phyloP scores from a whole-genome alignment of 2,888 invertebrate genomes.

The Drosophila prostipennis region DNA sequence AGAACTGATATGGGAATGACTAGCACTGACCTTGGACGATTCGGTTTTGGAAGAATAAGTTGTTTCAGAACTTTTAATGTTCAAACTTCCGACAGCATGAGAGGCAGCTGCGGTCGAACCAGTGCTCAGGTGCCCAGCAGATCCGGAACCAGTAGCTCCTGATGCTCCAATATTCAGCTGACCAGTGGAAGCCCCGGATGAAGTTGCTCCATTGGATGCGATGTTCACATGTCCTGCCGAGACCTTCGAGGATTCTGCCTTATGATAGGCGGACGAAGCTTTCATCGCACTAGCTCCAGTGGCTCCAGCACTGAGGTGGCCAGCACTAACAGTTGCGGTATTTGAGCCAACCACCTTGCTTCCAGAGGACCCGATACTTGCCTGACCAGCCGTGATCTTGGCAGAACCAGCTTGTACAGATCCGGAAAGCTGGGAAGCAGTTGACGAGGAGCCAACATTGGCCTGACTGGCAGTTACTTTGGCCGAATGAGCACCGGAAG shows the following conservation, averaged over 20 bases:
- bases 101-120: conserved; percentile 3
- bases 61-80: not conserved
- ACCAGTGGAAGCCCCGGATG: not conserved
- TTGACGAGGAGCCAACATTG: not conserved
- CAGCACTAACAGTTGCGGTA: not conserved
- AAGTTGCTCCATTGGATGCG: not conserved
- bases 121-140: conserved; percentile 9
- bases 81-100: not conserved
- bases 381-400: conserved; percentile 5
- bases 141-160: not conserved
- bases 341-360: not conserved
- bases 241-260: not conserved
- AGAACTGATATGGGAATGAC: not conserved
- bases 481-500: not conserved
- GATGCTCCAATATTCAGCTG: too few species aligned
- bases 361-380: not conserved
- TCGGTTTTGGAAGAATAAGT: not conserved
- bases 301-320: not conserved
- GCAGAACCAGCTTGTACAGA: conserved; percentile 1
- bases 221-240: too few species aligned
- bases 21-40: not conserved
- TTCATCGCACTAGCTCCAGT: not conserved
- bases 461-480: not conserved
- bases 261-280: not conserved
- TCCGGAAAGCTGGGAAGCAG: not conserved